phyloP scores from a whole-genome alignment of 1,140 invertebrate genomes.

The Melipona quadrifasciata region DNA sequence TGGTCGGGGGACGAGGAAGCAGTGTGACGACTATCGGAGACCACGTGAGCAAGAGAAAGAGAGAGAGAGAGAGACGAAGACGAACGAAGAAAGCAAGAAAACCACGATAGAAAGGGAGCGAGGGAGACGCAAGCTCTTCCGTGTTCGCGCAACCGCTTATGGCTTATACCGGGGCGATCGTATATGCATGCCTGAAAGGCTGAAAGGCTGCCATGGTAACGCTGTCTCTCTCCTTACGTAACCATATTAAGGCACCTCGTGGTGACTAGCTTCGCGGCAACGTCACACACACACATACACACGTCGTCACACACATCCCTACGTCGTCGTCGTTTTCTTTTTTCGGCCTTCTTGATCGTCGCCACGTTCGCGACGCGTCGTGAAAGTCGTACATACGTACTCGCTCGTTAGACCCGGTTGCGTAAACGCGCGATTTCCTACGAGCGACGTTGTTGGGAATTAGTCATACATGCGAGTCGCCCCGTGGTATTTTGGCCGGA shows the following conservation, averaged over 20 bases:
- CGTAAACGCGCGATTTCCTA: neutral
- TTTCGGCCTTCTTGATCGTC: constrained; percentile 33
- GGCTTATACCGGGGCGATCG: constrained; percentile 52
- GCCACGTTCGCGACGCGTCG: neutral
- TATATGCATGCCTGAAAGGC: constrained; percentile 52
- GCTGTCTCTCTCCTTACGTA: constrained; percentile 67
- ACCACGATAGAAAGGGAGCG: constrained; percentile 27
- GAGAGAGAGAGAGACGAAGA: neutral
- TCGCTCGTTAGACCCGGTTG: neutral
- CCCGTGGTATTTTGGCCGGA: too few species aligned
- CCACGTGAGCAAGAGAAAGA: neutral
- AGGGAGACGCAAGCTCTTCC: constrained; percentile 65
- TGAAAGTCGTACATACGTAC: constrained; percentile 38
- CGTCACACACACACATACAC: neutral
- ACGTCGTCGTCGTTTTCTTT: neutral
- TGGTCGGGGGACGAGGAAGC: constrained; percentile 21
- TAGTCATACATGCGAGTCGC: too few species aligned
- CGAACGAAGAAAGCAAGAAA: neutral
- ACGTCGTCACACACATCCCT: neutral
- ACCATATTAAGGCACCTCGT: constrained; percentile 68
- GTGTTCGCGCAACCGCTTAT: constrained; percentile 74
- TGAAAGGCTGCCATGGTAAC: constrained; percentile 57
- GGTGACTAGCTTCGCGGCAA: constrained; percentile 25
- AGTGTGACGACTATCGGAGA: neutral
- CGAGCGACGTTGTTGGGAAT: too few species aligned